phyloP scores from a whole-genome alignment of 1,140 invertebrate genomes.

The Brachionus koreanus region DNA sequence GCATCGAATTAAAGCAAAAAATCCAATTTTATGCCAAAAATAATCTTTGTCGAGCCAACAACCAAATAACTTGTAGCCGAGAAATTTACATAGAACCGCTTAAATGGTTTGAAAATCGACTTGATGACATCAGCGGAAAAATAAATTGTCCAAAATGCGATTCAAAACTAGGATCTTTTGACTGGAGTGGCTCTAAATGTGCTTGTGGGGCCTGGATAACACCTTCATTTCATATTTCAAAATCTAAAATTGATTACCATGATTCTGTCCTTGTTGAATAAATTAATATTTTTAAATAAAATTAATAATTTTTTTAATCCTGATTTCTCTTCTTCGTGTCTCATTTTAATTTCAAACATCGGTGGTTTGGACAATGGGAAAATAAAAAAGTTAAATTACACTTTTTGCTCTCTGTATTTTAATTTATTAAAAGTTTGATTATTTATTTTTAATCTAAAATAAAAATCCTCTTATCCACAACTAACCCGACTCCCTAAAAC shows the following conservation, averaged over 20 bases:
- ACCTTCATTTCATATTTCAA: constrained; percentile 56
- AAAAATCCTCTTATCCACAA: no score
- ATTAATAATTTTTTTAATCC: no score
- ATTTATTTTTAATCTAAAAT: no score
- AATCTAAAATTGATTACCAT: constrained; percentile 50
- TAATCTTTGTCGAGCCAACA: neutral
- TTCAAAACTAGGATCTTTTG: constrained; percentile 53
- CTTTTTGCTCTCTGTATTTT: no score
- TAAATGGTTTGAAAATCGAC: constrained; percentile 3
- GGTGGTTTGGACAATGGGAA: no score
- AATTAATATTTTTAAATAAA: no score
- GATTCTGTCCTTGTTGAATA: neutral
- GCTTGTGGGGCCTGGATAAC: constrained; percentile 56
- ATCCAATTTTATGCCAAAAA: constrained; percentile 29
- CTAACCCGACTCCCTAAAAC: no score
- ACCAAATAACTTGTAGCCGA: neutral
- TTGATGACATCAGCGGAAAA: constrained; percentile 23
- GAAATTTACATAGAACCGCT: constrained; percentile 32
- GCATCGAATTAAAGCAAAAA: neutral
- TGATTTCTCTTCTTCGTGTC: no score
- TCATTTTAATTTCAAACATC: no score
- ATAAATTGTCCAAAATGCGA: constrained; percentile 50
- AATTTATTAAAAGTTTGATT: no score
- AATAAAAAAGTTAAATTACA: no score
- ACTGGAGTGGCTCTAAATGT: constrained; percentile 56